These are phyloP conservation scores for Liasis olivaceus DNA, from an alignment of 2,797 vertebrate species.

Conservation along the genomic window DNA sequence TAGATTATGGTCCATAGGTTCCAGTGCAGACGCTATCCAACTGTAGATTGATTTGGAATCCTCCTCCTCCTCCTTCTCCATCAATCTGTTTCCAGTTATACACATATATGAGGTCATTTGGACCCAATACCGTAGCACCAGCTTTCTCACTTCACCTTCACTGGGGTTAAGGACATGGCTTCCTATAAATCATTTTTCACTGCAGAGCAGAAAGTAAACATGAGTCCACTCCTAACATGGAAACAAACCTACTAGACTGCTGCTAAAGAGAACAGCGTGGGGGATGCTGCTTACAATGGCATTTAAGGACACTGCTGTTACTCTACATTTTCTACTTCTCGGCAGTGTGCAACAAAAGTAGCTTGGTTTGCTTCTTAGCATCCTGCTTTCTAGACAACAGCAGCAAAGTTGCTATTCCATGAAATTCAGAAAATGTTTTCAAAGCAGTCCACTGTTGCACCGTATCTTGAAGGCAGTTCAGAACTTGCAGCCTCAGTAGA, in stretches of 20 bases:
- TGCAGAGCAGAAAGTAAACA: background rate
- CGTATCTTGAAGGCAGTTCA: background rate
- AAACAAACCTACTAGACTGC: background rate
- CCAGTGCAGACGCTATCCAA: background rate
- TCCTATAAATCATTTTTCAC: slow-evolving; percentile 23
- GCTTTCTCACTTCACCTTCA: slow-evolving; percentile 28
- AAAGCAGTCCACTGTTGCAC: background rate
- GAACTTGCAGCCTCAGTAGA: background rate
- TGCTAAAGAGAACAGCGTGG: slow-evolving; percentile 15
- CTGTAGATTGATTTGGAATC: background rate
- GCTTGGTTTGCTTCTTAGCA: background rate
- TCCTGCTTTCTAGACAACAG: slow-evolving; percentile 27
- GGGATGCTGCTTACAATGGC: slow-evolving; percentile 31
- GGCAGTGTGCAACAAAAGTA: background rate
- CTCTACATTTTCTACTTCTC: slow-evolving; percentile 9
- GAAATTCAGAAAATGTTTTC: background rate
- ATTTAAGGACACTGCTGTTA: slow-evolving; percentile 38
- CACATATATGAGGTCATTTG: background rate
- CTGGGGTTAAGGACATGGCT: background rate
- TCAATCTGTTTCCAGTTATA: no score
- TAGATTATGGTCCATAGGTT: background rate
- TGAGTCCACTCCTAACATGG: background rate
- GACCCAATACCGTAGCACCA: background rate
- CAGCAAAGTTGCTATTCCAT: background rate
- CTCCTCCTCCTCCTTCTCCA: no score